Evolutionary conservation across 1,140 invertebrate genomes (phyloP).

Genomic region (Octopus sinensis): DNA sequence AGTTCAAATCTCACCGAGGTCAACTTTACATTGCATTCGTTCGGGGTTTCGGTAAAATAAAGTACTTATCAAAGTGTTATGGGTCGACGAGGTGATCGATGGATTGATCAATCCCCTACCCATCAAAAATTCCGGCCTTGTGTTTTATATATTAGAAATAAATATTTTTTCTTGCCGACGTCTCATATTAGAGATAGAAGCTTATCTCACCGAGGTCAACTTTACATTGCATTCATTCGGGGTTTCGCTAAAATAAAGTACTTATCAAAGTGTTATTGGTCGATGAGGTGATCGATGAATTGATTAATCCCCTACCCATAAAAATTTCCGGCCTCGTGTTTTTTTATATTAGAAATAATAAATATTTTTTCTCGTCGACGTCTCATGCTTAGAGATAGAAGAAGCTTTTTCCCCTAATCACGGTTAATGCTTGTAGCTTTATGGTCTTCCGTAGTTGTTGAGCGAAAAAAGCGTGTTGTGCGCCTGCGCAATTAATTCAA

Average conservation of each 20-base stretch:
- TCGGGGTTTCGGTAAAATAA: too few species aligned
- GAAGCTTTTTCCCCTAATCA: background rate
- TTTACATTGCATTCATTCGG: too few species aligned
- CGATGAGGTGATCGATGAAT: too few species aligned
- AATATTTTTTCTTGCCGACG: background rate
- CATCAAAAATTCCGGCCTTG: background rate
- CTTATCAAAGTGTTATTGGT: too few species aligned
- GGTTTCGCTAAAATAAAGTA: too few species aligned
- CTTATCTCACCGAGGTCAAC: background rate
- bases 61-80: too few species aligned
- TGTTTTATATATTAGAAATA: background rate
- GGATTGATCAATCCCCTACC: too few species aligned
- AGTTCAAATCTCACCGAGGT: too few species aligned
- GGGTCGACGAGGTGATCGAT: too few species aligned
- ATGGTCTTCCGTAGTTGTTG: slow-evolving; percentile 1
- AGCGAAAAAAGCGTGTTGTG: background rate
- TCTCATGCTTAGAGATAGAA: background rate
- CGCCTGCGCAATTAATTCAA: background rate
- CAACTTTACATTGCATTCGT: too few species aligned
- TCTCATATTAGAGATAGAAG: background rate
- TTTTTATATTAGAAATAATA: background rate
- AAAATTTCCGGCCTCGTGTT: background rate
- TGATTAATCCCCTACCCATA: background rate
- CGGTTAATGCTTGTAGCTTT: background rate
- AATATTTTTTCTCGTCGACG: background rate